phyloP scores from a whole-genome alignment of 2,797 vertebrate species.

The Gymnoscopelus braueri region DNA sequence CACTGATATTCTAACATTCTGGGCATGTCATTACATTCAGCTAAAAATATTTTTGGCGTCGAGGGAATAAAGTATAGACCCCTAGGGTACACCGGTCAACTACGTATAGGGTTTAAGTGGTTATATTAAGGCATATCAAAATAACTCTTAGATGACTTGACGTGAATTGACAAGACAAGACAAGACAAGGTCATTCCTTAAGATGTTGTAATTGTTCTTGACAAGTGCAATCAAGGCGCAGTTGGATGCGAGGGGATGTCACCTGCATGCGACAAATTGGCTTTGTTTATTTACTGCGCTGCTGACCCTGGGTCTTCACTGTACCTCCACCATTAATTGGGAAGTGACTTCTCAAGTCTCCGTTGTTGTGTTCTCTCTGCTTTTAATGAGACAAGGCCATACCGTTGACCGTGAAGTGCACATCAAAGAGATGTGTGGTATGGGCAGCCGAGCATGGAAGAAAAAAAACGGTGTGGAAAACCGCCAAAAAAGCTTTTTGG shows the following conservation, averaged over 20 bases:
- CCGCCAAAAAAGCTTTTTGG: too few species aligned
- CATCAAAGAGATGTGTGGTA: background rate
- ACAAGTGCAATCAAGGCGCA: conserved; percentile 11
- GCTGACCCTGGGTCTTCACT: conserved; percentile 20
- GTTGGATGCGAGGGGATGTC: conserved; percentile 3
- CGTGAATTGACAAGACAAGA: background rate
- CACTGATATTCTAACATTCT: too few species aligned
- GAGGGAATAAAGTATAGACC: too few species aligned
- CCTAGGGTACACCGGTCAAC: too few species aligned
- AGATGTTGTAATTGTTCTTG: conserved; percentile 2
- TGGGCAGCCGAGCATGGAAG: background rate
- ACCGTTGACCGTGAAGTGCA: background rate
- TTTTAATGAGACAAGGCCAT: conserved; percentile 10
- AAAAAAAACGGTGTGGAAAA: background rate
- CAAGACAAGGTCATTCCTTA: background rate
- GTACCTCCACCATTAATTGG: conserved; percentile 6
- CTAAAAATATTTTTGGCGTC: too few species aligned
- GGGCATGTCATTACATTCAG: too few species aligned
- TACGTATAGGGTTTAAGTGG: too few species aligned
- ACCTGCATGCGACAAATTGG: conserved; percentile 24
- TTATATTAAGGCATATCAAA: background rate
- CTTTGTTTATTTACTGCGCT: conserved; percentile 28
- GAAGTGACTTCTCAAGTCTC: background rate
- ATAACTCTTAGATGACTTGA: background rate
- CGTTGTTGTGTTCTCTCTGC: background rate